Percentiles rank a stretch among this genome's conserved stretches.
Evolutionary conservation across 1,140 invertebrate species (phyloP).

Genomic region (Drosophila murphyi): DNA sequence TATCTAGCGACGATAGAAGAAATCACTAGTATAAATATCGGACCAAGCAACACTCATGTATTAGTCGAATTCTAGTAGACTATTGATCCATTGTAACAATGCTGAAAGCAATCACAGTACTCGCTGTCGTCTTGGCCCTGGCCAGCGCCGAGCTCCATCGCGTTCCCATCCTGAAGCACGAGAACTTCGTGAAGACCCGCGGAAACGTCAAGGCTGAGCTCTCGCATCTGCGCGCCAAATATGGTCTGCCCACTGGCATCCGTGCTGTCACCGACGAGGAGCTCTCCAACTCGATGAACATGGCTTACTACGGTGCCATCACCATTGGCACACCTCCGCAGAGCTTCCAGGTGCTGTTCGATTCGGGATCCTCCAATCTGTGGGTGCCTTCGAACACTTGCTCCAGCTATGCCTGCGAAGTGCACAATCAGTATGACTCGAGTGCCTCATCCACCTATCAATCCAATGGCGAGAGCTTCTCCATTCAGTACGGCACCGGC

Average conservation of each 20-base stretch:
- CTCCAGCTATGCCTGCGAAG: constrained; percentile 90
- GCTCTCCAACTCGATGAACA: constrained; percentile 96
- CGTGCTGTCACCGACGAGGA: constrained; percentile 87
- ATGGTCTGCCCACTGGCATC: constrained; percentile 41
- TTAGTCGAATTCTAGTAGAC: constrained; percentile 67
- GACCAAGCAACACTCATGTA: not conserved
- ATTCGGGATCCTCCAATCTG: constrained; percentile 98
- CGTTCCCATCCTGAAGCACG: constrained; percentile 60
- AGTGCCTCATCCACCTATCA: constrained; percentile 91
- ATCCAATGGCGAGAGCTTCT: constrained; percentile 95
- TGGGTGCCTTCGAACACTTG: constrained; percentile 99
- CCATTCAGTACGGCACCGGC: constrained; percentile 97
- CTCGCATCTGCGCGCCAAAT: constrained; percentile 59
- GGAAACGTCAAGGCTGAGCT: constrained; percentile 66
- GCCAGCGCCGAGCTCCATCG: constrained; percentile 68
- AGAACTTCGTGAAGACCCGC: constrained; percentile 71
- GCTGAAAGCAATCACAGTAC: constrained; percentile 50
- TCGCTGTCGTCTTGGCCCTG: constrained; percentile 60
- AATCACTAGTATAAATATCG: constrained; percentile 62
- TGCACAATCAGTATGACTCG: constrained; percentile 94
- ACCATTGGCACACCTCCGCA: constrained; percentile 96
- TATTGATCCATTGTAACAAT: constrained; percentile 40
- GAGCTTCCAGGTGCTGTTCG: constrained; percentile 97
- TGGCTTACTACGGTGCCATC: constrained; percentile 98
- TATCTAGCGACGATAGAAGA: constrained; percentile 16